These are phyloP conservation scores for Genyomyrus donnyi DNA, from an alignment of 2,113 vertebrate species.

Conservation along the genomic window DNA sequence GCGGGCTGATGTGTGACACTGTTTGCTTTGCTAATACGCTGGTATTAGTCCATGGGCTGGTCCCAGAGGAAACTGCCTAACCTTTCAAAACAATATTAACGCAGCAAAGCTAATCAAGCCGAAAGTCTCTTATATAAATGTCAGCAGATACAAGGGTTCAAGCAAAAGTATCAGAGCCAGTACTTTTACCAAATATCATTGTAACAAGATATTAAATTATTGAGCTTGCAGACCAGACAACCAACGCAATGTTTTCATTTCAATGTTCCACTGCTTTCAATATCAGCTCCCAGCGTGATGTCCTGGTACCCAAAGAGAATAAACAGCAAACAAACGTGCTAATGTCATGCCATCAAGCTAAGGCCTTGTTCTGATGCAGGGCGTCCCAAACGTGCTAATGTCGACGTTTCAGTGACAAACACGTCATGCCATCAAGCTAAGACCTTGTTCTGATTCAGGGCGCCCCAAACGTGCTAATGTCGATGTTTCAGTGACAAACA, in stretches of 20 bases:
- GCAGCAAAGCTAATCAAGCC: slow-evolving; percentile 10
- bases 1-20: neutral
- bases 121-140: slow-evolving; percentile 13
- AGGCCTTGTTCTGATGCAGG: too few relatives aligned
- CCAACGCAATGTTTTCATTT: neutral
- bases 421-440: neutral
- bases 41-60: neutral
- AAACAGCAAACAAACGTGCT: neutral
- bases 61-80: slow-evolving; percentile 1
- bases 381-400: too few relatives aligned
- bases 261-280: neutral
- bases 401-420: too few relatives aligned
- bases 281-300: neutral
- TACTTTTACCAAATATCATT: neutral
- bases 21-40: neutral
- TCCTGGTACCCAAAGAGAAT: neutral
- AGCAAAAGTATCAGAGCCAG: neutral
- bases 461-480: neutral
- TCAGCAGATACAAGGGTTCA: slow-evolving; percentile 11
- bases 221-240: neutral
- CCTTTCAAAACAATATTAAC: slow-evolving; percentile 18
- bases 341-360: neutral
- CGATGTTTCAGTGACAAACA: too few relatives aligned
- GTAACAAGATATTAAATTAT: neutral
- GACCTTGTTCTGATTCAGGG: neutral